phyloP scores from a whole-genome alignment of 2,113 vertebrate species.

The Nyctereutes procyonoides region DNA sequence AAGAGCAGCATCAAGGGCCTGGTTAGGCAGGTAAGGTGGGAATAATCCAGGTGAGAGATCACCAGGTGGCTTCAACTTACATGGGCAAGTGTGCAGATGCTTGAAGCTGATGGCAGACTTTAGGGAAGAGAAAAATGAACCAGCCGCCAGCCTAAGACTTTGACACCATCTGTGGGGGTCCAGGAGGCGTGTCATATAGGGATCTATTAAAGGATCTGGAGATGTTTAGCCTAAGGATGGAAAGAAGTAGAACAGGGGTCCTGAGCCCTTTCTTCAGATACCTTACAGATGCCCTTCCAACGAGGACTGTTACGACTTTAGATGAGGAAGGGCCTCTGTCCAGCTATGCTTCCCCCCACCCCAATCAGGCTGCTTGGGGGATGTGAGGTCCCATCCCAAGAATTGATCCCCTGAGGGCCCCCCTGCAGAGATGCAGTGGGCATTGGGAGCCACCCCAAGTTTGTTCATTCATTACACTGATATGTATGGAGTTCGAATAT shows the following conservation, averaged over 20 bases:
- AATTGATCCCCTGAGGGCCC: not conserved
- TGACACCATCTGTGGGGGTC: rapidly evolving
- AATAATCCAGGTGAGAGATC: not conserved
- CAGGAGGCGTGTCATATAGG: not conserved
- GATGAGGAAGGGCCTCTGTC: not conserved
- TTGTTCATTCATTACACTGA: not conserved
- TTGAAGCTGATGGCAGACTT: not conserved
- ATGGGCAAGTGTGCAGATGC: not conserved
- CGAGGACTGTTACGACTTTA: not conserved
- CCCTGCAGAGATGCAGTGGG: not conserved
- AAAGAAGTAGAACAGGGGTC: not conserved
- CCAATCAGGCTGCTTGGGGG: not conserved
- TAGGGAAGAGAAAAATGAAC: not conserved
- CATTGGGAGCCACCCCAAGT: rapidly evolving
- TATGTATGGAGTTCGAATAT: not conserved
- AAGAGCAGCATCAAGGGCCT: not conserved
- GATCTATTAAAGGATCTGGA: not conserved
- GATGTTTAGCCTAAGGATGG: not conserved
- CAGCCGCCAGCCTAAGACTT: not conserved
- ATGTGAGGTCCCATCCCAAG: rapidly evolving
- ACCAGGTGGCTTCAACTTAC: not conserved
- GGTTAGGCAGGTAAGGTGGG: not conserved
- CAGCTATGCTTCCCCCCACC: not conserved
- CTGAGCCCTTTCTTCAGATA: not conserved
- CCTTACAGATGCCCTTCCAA: not conserved